Percentiles rank a stretch among this genome's conserved stretches.
Evolutionary conservation across 2,797 vertebrate species (phyloP).

Genomic region (Xerus rutilus): DNA sequence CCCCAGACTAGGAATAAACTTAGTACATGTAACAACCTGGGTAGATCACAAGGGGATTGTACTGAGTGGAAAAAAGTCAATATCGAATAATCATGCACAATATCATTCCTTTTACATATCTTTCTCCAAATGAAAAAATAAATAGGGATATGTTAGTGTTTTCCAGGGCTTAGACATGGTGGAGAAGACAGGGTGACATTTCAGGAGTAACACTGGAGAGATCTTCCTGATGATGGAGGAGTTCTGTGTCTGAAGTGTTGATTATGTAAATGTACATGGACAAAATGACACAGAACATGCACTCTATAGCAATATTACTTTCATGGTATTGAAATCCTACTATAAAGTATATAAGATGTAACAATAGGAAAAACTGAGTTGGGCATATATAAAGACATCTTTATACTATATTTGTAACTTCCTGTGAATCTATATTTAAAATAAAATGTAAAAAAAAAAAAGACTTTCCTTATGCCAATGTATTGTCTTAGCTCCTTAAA

Average conservation of each 20-base stretch:
- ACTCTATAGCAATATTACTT: not conserved
- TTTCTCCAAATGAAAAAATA: not conserved
- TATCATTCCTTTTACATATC: not conserved
- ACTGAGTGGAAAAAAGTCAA: not conserved
- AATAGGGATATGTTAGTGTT: not conserved
- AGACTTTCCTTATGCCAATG: not conserved
- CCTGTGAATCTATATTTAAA: not conserved
- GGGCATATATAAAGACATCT: not conserved
- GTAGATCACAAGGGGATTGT: not conserved
- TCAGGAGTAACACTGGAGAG: not conserved
- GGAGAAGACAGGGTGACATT: not conserved
- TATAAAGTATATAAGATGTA: not conserved
- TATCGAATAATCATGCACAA: not conserved
- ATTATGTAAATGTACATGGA: not conserved
- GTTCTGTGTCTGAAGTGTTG: not conserved
- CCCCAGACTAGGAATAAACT: no score
- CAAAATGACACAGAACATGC: not conserved
- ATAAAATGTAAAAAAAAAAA: not conserved
- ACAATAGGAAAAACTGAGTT: not conserved
- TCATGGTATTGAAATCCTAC: not conserved
- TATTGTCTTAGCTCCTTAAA: not conserved
- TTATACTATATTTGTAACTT: not conserved
- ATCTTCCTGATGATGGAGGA: not conserved
- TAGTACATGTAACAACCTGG: not conserved
- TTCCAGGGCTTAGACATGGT: not conserved